Conservation (phyloP, 2,113 vertebrate genomes). For the Nansenia antarctica region DNA sequence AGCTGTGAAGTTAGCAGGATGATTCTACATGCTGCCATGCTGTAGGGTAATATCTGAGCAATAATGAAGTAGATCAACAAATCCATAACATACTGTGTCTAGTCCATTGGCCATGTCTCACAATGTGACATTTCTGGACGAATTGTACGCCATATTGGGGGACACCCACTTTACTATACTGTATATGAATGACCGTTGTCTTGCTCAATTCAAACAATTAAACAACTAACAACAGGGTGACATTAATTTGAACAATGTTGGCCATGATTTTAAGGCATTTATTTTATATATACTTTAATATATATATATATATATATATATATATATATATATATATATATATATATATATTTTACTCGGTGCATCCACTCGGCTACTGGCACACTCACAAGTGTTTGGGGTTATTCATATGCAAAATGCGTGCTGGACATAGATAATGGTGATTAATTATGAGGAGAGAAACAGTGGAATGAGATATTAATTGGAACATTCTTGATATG, state of each 20-base stretch:
- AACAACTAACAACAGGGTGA: neutral
- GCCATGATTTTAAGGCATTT: constrained; percentile 27
- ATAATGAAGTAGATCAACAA: constrained; percentile 60
- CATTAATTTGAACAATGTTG: neutral
- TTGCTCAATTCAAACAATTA: neutral
- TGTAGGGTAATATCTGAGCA: constrained; percentile 46
- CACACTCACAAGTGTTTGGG: constrained; percentile 63
- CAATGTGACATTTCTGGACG: constrained; percentile 57
- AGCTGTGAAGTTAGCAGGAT: constrained; percentile 50
- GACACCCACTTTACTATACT: neutral
- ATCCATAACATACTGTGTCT: constrained; percentile 50
- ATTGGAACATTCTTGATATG: constrained; percentile 66
- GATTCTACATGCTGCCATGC: constrained; percentile 56
- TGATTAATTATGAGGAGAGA: constrained; percentile 74
- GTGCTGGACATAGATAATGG: constrained; percentile 73
- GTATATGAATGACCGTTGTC: neutral
- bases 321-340: no score
- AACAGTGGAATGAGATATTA: constrained; percentile 70
- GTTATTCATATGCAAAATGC: constrained; percentile 75
- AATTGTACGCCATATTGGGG: constrained; percentile 42
- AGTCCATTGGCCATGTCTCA: constrained; percentile 61
- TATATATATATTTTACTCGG: constrained; percentile 45
- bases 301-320: no score
- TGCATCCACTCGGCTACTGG: constrained; percentile 46
- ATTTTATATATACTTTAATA: constrained; percentile 46